phyloP scores from a whole-genome alignment of 2,888 invertebrate genomes.

The Zygogramma bicolorata region DNA sequence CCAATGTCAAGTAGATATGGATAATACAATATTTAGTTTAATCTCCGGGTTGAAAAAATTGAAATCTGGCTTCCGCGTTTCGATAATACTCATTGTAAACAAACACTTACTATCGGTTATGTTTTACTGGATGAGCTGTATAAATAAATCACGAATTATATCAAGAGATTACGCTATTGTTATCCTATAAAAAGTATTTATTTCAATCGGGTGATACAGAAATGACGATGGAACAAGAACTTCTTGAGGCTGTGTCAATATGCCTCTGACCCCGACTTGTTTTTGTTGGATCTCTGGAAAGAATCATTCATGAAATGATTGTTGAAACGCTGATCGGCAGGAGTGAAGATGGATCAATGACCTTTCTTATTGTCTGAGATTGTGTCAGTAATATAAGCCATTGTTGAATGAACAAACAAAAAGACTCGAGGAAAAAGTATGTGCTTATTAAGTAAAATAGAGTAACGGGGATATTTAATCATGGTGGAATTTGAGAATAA shows the following conservation, averaged over 20 bases:
- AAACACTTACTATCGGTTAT: conserved; percentile 26
- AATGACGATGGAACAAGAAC: no score
- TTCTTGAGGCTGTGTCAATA: background rate
- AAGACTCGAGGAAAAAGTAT: background rate
- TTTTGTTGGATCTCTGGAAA: conserved; percentile 12
- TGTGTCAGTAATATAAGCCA: background rate
- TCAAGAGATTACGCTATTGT: conserved; percentile 25
- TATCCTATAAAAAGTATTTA: conserved; percentile 17
- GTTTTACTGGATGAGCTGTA: conserved; percentile 24
- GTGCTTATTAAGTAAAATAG: background rate
- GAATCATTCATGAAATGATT: conserved; percentile 11
- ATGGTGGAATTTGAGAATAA: background rate
- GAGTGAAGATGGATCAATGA: background rate
- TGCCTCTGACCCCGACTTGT: conserved; percentile 21
- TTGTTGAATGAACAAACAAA: conserved; percentile 5
- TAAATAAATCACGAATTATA: conserved; percentile 25
- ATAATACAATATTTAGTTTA: no score
- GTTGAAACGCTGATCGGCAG: background rate
- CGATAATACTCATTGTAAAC: conserved; percentile 2
- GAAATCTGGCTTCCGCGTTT: conserved; percentile 9
- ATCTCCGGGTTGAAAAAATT: no score
- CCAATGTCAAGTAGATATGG: no score
- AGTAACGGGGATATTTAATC: background rate
- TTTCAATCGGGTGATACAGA: conserved; percentile 19
- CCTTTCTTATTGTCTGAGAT: conserved; percentile 3